Base-by-base conservation (phyloP, 1,140 invertebrate genomes). In the Penaeus chinensis region DNA sequence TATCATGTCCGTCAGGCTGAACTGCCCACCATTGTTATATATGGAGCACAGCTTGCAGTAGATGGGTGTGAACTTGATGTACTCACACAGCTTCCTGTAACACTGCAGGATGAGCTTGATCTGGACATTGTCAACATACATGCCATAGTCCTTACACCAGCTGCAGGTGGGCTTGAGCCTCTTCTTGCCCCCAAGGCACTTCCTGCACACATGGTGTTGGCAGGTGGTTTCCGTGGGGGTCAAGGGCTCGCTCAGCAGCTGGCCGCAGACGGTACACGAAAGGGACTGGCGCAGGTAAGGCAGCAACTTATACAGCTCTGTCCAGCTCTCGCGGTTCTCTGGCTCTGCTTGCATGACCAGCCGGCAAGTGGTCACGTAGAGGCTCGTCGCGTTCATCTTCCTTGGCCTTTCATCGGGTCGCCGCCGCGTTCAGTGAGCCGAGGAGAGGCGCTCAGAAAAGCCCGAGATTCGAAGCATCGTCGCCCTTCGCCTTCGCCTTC, bases 31-130 rank as follows among this genome's bases (percentile, higher is more conserved):
- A 84, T 91, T 82, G 91, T 91, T 90, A 94, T 92, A 90, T 95
- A 66, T 82, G 8, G 91, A 91, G 42, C 91, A 89, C 54, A 90
- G 92, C 82, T 93, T 93, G 90, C 93, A 93, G 91, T 95, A 96
- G 76, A 96, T 93, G 27, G 94, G 93, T 7, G 95, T 96, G 84
- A 94, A 94, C 82, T 94, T 94, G 84, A 98, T 93, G 92, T 96
- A 97, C 91, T 95, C 94, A 93, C 97, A 98, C 19, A 98, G 93
- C 90, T 96, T 96, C 92, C 96, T 96, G 91, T 97, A 98, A 93
- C 96, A 97, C 91, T 96, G 95, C 80, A 98, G 91, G 32, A 97
- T 92, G 91, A 96, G 95, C 82, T 95, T 93, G 90, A 98, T 92
- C 88, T 96, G 95, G 86, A 95, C 95, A 92, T 98, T 97, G 92